A percentile compares a stretch with the other conserved stretches of the same genome.
phyloP scores from a whole-genome alignment of 2,113 vertebrate genomes.

The Oreochromis aureus region DNA sequence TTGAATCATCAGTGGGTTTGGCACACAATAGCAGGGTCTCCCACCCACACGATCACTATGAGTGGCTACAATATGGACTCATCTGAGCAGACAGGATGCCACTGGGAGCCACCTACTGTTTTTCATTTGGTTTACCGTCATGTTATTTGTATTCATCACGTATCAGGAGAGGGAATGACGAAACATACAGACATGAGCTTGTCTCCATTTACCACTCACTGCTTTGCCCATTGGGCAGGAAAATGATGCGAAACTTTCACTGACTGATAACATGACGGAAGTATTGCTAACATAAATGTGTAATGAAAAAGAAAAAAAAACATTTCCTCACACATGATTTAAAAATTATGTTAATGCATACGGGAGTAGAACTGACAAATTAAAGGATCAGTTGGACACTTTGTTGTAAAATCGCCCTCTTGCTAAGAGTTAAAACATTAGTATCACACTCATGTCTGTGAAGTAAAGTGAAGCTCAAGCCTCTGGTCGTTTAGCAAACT shows the following conservation, averaged over 20 bases:
- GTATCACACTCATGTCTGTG: not conserved
- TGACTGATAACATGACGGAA: not conserved
- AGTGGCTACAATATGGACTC: slow-evolving; percentile 5
- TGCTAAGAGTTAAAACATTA: not conserved
- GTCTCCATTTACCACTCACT: not conserved
- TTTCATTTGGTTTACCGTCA: not conserved
- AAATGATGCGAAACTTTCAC: not conserved
- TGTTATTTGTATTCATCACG: not conserved
- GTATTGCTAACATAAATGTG: not conserved
- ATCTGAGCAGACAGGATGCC: slow-evolving; percentile 11
- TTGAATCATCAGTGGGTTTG: slow-evolving; percentile 47
- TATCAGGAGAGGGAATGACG: not conserved
- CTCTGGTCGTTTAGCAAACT: not conserved
- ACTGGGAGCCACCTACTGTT: slow-evolving; percentile 5
- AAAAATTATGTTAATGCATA: not conserved
- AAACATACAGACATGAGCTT: not conserved
- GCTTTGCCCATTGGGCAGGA: not conserved
- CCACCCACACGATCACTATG: slow-evolving; percentile 12
- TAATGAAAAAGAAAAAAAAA: not conserved
- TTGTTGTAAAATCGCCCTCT: not conserved
- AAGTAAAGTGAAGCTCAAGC: not conserved
- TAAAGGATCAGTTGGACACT: not conserved
- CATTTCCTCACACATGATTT: not conserved
- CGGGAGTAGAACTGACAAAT: not conserved
- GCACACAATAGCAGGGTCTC: slow-evolving; percentile 14